A percentile compares a stretch with the other conserved stretches of the same genome.
Conservation (phyloP, 2,797 vertebrate genomes). For the Buceros bicornis region DNA sequence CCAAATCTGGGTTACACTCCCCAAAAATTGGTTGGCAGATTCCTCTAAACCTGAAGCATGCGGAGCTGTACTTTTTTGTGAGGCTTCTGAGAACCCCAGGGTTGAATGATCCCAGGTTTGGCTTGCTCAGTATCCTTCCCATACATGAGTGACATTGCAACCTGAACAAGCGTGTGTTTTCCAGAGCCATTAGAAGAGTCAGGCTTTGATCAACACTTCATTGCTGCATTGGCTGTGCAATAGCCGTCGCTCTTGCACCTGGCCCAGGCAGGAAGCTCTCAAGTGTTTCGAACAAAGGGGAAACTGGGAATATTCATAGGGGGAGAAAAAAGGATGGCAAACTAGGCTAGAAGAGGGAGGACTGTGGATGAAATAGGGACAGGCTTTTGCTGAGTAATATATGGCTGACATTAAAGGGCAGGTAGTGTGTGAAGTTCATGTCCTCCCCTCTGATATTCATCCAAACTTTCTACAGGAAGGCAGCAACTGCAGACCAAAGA, state of each 20-base stretch:
- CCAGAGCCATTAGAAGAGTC: not conserved
- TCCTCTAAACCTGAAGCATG: not conserved
- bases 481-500: not conserved
- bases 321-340: not conserved
- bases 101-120: not conserved
- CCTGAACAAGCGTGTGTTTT: not conserved
- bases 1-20: not conserved
- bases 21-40: not conserved
- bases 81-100: not conserved
- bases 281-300: not conserved
- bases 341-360: not conserved
- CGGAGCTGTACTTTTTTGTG: not conserved
- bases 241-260: not conserved
- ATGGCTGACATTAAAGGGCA: not conserved
- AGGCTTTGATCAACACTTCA: not conserved
- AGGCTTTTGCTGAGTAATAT: not conserved
- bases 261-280: not conserved
- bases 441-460: not conserved
- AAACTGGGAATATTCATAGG: not conserved
- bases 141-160: not conserved
- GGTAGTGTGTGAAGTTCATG: rapidly evolving
- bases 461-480: not conserved
- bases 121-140: not conserved
- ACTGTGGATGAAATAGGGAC: not conserved
- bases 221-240: not conserved